Evolutionary conservation across 1,140 invertebrate genomes (phyloP).

Genomic region (Dendroctonus ponderosae): DNA sequence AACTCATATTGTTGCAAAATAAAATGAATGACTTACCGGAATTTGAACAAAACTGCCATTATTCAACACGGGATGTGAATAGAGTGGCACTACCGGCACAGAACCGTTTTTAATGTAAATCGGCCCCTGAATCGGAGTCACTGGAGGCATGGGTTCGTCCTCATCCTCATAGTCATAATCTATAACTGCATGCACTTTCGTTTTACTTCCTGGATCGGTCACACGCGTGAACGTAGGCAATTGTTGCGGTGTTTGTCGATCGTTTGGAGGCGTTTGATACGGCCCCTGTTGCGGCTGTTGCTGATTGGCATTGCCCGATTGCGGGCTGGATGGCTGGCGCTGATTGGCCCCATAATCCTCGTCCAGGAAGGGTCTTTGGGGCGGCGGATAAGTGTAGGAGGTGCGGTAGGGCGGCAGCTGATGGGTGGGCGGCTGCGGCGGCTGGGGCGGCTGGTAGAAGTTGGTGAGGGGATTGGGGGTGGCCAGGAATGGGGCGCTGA

Average conservation of each 20-base stretch:
- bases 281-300: slow-evolving; percentile 14
- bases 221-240: slow-evolving; percentile 36
- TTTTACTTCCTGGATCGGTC: slow-evolving; percentile 57
- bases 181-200: slow-evolving; percentile 67
- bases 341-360: slow-evolving; percentile 39
- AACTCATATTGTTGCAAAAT: background rate
- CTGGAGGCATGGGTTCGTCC: slow-evolving; percentile 53
- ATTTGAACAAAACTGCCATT: slow-evolving; percentile 83
- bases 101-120: slow-evolving; percentile 75
- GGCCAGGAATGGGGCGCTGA: slow-evolving; percentile 39
- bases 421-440: slow-evolving; percentile 34
- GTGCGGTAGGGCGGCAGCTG: slow-evolving; percentile 31
- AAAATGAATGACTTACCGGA: slow-evolving; percentile 65
- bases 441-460: slow-evolving; percentile 37
- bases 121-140: slow-evolving; percentile 78
- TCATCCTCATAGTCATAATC: slow-evolving; percentile 66
- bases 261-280: slow-evolving; percentile 13
- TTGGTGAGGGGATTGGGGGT: slow-evolving; percentile 40
- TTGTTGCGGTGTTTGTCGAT: slow-evolving; percentile 7
- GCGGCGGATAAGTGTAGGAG: slow-evolving; percentile 45
- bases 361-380: slow-evolving; percentile 44
- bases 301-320: slow-evolving; percentile 4
- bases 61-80: slow-evolving; percentile 76
- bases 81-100: slow-evolving; percentile 81
- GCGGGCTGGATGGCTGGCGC: background rate